phyloP scores from a whole-genome alignment of 2,888 invertebrate species.

The Unio pictorum region DNA sequence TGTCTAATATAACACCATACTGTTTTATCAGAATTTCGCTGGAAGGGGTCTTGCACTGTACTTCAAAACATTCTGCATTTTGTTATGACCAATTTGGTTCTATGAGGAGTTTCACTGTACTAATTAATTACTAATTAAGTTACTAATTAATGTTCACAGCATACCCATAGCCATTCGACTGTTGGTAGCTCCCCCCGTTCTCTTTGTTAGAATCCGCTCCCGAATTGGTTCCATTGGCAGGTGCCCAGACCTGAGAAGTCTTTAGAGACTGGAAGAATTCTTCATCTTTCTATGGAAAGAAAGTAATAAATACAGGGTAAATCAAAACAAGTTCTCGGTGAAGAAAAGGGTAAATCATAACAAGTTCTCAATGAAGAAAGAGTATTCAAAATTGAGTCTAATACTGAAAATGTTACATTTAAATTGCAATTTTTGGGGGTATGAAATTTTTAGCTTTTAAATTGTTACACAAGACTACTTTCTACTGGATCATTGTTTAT shows the following conservation, averaged over 20 bases:
- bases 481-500: no score
- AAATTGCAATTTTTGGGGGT: no score
- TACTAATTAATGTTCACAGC: no score
- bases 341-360: not conserved
- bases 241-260: not conserved
- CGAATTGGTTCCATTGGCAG: slow-evolving; percentile 3
- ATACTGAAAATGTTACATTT: no score
- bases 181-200: not conserved
- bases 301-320: not conserved
- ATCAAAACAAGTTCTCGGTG: not conserved
- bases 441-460: no score
- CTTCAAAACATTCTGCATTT: not conserved
- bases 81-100: not conserved
- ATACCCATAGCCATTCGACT: not conserved
- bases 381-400: not conserved
- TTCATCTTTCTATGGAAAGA: slow-evolving; percentile 12
- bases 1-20: no score
- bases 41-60: no score
- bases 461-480: no score
- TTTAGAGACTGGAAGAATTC: slow-evolving; percentile 10
- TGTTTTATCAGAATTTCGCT: no score
- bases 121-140: no score
- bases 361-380: not conserved
- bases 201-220: slow-evolving; percentile 7
- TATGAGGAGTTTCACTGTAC: no score